phyloP scores from a whole-genome alignment of 1,140 invertebrate species.

The Trissolcus basalis region DNA sequence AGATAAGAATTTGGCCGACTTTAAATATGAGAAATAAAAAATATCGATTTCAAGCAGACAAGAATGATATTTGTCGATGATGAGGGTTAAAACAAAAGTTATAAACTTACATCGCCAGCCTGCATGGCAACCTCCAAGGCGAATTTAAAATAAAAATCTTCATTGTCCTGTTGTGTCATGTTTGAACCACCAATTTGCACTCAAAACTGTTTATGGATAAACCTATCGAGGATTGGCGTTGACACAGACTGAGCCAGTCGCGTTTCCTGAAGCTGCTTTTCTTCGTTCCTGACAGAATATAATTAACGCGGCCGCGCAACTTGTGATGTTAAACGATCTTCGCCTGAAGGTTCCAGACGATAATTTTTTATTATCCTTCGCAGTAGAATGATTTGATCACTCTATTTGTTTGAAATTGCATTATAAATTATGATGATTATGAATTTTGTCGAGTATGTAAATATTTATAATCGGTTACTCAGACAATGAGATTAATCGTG shows the following conservation, averaged over 20 bases:
- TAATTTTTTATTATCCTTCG: conserved; percentile 28
- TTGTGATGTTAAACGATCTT: conserved; percentile 35
- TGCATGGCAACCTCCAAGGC: conserved; percentile 34
- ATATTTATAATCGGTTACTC: too few species aligned
- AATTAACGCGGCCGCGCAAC: conserved; percentile 29
- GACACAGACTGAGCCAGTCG: conserved; percentile 34
- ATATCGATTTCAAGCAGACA: neutral
- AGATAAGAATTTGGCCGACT: too few species aligned
- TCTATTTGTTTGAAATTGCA: conserved; percentile 30
- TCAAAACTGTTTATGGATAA: conserved; percentile 11
- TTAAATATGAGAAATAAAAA: conserved; percentile 1
- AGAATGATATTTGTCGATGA: neutral
- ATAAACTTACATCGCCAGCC: conserved; percentile 35
- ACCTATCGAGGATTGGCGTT: conserved; percentile 25
- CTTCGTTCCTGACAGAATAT: conserved; percentile 30
- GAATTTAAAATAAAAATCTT: conserved; percentile 27
- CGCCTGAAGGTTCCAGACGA: conserved; percentile 31
- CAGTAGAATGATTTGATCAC: conserved; percentile 20
- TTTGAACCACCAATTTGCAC: neutral
- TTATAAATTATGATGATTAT: conserved; percentile 4
- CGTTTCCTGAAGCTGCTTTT: conserved; percentile 34
- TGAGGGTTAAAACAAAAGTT: neutral
- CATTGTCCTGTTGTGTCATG: neutral
- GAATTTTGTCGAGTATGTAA: too few species aligned
- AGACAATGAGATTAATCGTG: too few species aligned